Base-by-base conservation (phyloP, 2,797 vertebrate genomes). In the Argya squamiceps region DNA sequence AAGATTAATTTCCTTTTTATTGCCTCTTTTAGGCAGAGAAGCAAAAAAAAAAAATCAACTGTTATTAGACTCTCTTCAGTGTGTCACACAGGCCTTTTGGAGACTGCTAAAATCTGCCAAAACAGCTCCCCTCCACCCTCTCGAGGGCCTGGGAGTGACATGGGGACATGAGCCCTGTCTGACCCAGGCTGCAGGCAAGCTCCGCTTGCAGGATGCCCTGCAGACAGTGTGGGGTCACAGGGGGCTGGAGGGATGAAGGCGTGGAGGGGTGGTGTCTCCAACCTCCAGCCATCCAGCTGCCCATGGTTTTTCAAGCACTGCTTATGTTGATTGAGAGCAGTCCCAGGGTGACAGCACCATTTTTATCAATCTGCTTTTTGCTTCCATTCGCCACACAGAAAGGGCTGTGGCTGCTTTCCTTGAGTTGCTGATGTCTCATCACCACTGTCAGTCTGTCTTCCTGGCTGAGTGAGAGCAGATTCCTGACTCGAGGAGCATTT, bases 251-350 rank as follows among this genome's bases (percentile, higher is more conserved):
- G 63, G 34, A n/a, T 41, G 89, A 46, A 80, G 60, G 46, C 3
- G 0, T 71, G 85, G 84, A 85, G 47, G 36, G 19, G 13, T 36
- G 82, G 67, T 0, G 2, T 90, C 85, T 89, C 74, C 85, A 86
- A 62, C 58, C 49, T 80, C 87, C 84, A 53, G 4, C 62, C 79
- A 27, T 30, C 39, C 75, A 63, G 82, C 85, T 95, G 73, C 80
- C 85, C 47, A 0, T 36, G 93, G 74, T 60, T 95, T 96, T 93
- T 97, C 85, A 74, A 78, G 80, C 88, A 6, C 47, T 69, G 59
- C 59, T 95, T 92, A 26, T 30, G 91, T 92, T 97, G 94, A 95
- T 92, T 7, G 3, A 96, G 84, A 96, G 67, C 94, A 95, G 95
- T 74, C 62, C 67, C 88, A 39, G 71, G 23, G 47, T 92, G 93